Evolutionary conservation across 2,797 vertebrate genomes (phyloP).

Genomic region (Myotis daubentonii): DNA sequence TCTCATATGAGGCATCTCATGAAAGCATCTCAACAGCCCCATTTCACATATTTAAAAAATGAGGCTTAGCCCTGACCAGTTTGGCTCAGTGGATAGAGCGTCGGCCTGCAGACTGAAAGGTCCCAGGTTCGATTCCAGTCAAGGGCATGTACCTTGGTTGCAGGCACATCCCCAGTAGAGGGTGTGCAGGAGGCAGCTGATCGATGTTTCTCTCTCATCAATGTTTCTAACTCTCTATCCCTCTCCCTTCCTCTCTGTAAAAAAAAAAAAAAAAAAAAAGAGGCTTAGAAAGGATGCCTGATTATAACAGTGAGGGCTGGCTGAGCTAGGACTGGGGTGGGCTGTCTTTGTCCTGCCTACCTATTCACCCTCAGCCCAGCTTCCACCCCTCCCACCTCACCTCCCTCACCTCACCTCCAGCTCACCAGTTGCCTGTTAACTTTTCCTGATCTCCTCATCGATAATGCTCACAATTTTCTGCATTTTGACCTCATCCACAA

Average conservation of each 20-base stretch:
- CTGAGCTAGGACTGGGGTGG: background rate
- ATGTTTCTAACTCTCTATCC: no score
- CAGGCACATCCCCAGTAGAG: no score
- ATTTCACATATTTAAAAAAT: background rate
- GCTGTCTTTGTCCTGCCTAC: background rate
- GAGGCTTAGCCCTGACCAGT: background rate
- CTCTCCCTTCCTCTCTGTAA: no score
- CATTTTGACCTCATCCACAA: conserved; percentile 66
- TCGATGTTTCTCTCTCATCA: no score
- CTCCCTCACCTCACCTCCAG: background rate
- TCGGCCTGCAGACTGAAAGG: no score
- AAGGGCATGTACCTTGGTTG: no score
- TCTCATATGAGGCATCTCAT: background rate
- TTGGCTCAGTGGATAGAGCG: no score
- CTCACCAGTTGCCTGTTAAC: background rate
- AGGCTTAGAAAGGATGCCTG: background rate
- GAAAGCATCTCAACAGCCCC: background rate
- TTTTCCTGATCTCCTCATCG: conserved; percentile 49
- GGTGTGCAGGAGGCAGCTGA: no score
- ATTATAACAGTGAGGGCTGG: background rate
- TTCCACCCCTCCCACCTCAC: background rate
- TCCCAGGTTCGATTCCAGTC: no score
- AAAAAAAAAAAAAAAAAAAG: background rate
- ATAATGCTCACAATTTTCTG: conserved; percentile 50
- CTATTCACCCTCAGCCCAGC: background rate